A percentile compares a stretch with the other conserved stretches of the same genome.
Conservation (phyloP, 2,113 vertebrate species). For the Chroicocephalus ridibundus region DNA sequence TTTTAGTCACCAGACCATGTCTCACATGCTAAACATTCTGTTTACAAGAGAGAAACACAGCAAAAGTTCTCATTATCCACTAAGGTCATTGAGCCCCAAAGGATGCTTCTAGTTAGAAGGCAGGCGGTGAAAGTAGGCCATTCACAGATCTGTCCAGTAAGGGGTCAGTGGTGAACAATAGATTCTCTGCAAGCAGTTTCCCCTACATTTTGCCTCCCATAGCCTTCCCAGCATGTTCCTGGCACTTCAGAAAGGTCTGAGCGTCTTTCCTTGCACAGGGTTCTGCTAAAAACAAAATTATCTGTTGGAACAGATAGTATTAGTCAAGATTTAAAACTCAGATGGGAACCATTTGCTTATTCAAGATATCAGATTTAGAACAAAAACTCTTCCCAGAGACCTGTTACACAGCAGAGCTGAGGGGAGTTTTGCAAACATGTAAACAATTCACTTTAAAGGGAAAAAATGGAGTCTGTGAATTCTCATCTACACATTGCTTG, state of each 20-base stretch:
- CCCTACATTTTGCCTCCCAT: constrained; percentile 57
- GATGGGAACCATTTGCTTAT: constrained; percentile 5
- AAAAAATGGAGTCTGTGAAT: constrained; percentile 8
- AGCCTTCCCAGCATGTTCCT: constrained; percentile 52
- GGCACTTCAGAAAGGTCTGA: constrained; percentile 32
- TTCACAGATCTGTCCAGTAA: constrained; percentile 29
- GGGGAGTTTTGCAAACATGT: constrained; percentile 21
- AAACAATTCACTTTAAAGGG: constrained; percentile 44
- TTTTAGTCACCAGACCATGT: not conserved
- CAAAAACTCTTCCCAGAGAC: not conserved
- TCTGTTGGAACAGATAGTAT: constrained; percentile 19
- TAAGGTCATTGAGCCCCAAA: constrained; percentile 38
- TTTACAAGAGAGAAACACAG: constrained; percentile 31
- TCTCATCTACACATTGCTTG: not conserved
- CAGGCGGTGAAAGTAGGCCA: constrained; percentile 56
- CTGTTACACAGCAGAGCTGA: not conserved
- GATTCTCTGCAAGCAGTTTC: constrained; percentile 53
- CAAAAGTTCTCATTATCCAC: constrained; percentile 52
- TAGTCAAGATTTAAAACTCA: constrained; percentile 13
- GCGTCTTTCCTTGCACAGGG: not conserved
- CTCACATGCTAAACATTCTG: constrained; percentile 2
- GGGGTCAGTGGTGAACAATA: constrained; percentile 54
- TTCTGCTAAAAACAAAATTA: constrained; percentile 17
- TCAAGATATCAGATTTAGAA: constrained; percentile 13
- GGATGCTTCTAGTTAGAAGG: constrained; percentile 50